Base-by-base conservation (phyloP, 2,888 invertebrate species). In the Cataglyphis cursor region DNA sequence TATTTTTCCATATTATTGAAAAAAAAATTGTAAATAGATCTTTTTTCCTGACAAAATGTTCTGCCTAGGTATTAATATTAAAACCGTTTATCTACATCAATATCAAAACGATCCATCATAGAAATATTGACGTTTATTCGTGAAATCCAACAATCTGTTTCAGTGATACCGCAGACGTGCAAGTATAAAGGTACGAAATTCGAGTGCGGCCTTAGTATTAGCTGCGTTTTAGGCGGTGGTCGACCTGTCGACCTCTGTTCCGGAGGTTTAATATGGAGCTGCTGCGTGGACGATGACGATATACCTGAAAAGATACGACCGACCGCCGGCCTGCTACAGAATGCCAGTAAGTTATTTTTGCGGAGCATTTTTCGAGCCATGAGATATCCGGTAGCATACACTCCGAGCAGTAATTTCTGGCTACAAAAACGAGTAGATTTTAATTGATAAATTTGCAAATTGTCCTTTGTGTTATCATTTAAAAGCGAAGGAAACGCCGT, bases 231-330 rank as follows among this genome's bases (percentile, higher is more conserved):
- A 81, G 97, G 97, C 6, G 98, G 99, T 0, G 98, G 98, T 5
- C 97, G 97, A 88, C 98, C 98, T 0, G 95, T 99, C 93, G 98
- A 99, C 95, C 96, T 98, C 0, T 99, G 99, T 94, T 98, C 98
- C 15, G 99, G 99, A 31, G 99, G 99, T 75, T 97, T 98, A 96
- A 98, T 99, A 90, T 99, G 99, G 98, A 97, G 98, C 6, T 99
- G 99, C 94, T 99, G 99, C 93, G 97, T 99, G 12, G 98, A 98
- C 94, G 97, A 97, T 93, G 92, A 96, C 51, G 95, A 95, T 78
- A 96, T 54, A 95, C 96, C 94, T 1, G 94, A 94, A 54, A 94
- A 92, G 82, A 90, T 93, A 73, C 92, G 94, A 73, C 94, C 95
- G 10, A 93, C 90, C 12, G 92, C 94, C 28, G 95, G 95, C 0